Evolutionary conservation across 2,888 invertebrate genomes (phyloP), one percentile per base, ranked within the genome.

Genomic region (Hydrotaea cyrtoneurina): DNA sequence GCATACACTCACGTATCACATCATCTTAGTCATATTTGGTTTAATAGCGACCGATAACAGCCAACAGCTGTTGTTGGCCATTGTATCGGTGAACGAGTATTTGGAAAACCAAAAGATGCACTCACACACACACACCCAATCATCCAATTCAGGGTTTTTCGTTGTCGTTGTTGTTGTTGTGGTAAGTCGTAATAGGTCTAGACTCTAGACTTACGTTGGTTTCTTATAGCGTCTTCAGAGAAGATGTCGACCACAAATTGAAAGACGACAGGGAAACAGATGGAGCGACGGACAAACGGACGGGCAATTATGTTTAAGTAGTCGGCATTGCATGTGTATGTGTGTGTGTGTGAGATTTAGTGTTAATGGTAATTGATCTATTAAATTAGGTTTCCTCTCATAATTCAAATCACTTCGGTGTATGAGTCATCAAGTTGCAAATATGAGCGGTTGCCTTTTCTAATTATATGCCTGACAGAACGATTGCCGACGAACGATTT

Each of bases 141-240:
- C 26, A 59, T 26, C 31, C 31, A 2, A 4, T 31, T 7, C 31
- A 2, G 31, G 2, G 31, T 31, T 31, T 7, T 31, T 31, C n/a
- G n/a, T 26, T 59, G 26, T 59, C 11, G 23, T 23, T 57, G 57
- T 21, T 57, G 13, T 57, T 7, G 19, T 57, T 7, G 7, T 23
- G 57, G 64, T 57, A n/a, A 11, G 57, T 57, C 1, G 21, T 57
- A 15, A 39, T 64, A 31, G 64, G 17, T 17, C n/a, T 72, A 69
- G 69, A 36, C 69, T 78, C 78, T 78, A 78, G 78, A 78, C 78
- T 59, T 8, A 46, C 69, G 26, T 55, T 26, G 39, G n/a, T 76
- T 53, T 64, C 31, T 66, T 53, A 7, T 64, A 17, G 23, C 19
- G 53, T 53, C 36, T 64, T 21, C 64, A 76, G 17, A 59, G 59